Evolutionary conservation across 2,797 vertebrate species (phyloP).

Genomic region (Platalea minor): DNA sequence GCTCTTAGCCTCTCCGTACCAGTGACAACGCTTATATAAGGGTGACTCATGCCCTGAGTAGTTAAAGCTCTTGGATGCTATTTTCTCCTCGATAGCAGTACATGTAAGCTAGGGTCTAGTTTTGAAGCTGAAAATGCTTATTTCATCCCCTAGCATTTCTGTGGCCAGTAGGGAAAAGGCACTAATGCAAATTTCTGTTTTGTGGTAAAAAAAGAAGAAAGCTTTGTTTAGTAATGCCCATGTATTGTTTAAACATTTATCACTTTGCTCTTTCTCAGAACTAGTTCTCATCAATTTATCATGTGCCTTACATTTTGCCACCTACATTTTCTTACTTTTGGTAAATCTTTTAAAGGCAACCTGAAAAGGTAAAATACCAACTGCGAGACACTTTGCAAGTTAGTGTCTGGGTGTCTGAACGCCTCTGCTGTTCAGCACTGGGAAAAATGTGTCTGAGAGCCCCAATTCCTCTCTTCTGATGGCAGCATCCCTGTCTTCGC

Average conservation of each 20-base stretch:
- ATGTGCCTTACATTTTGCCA: conserved; percentile 39
- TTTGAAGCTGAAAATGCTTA: not conserved
- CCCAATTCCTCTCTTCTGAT: not conserved
- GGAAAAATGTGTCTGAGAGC: not conserved
- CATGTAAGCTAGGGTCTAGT: not conserved
- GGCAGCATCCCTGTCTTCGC: not conserved
- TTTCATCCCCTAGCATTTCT: not conserved
- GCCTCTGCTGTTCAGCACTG: not conserved
- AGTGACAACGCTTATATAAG: not conserved
- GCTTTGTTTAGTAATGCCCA: not conserved
- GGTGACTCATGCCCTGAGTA: not conserved
- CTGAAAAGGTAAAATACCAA: not conserved
- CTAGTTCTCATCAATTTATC: conserved; percentile 64
- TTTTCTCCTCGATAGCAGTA: not conserved
- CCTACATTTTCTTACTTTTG: conserved; percentile 12
- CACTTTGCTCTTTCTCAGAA: conserved; percentile 45
- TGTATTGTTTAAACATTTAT: conserved; percentile 65
- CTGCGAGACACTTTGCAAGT: not conserved
- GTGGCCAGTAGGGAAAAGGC: not conserved
- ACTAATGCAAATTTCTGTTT: conserved; percentile 15
- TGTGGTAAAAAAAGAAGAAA: not conserved
- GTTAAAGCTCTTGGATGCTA: not conserved
- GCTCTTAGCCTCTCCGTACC: not conserved
- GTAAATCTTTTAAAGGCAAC: conserved; percentile 34
- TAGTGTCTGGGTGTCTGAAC: not conserved